Evolutionary conservation across 2,797 vertebrate genomes (phyloP), one percentile per base, ranked within the genome.

Genomic region (Merluccius polli): DNA sequence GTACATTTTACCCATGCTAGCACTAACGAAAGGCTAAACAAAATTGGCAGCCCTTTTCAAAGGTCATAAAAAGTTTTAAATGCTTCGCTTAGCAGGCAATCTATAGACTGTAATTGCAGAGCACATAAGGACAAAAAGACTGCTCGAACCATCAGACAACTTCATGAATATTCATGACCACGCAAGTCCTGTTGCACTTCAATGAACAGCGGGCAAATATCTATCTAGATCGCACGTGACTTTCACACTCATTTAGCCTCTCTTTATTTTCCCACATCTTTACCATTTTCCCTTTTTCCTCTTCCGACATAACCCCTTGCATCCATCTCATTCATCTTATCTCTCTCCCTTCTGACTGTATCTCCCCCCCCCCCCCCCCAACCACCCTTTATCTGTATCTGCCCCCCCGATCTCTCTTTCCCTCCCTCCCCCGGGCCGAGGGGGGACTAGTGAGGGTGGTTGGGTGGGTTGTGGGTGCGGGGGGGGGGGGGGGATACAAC

Each of bases 91-190:
- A 89, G 87, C 79, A 83, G 78, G 76, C 82, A 88, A 92, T 88
- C 86, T 86, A 90, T 90, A 90, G 85, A 90, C 86, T 86, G 83
- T 87, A 89, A 93, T 90, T 83, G 77, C 77, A 79, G 79, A 78
- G 77, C 71, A 77, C 31, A 69, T 68, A 83, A 78, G 79, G 76
- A 85, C 68, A 83, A 70, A 80, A 38, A 76, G 65, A 72, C 44
- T 75, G 73, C 73, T n/a, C 10, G 36, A 27, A 27, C 21, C n/a
- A 33, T 68, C 73, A 77, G 83, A 72, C 79, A 75, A 82, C 71
- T 80, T 85, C 77, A 89, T 92, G 88, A 89, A 90, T 93, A 92
- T 92, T 93, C 88, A 93, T 89, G 67, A 52, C 1, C 48, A 52
- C 44, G 77, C 82, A 90, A 87, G 78, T 85, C 85, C 86, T 87